Base-by-base conservation (phyloP, 2,797 vertebrate species). In the Halcyon leucocephala region DNA sequence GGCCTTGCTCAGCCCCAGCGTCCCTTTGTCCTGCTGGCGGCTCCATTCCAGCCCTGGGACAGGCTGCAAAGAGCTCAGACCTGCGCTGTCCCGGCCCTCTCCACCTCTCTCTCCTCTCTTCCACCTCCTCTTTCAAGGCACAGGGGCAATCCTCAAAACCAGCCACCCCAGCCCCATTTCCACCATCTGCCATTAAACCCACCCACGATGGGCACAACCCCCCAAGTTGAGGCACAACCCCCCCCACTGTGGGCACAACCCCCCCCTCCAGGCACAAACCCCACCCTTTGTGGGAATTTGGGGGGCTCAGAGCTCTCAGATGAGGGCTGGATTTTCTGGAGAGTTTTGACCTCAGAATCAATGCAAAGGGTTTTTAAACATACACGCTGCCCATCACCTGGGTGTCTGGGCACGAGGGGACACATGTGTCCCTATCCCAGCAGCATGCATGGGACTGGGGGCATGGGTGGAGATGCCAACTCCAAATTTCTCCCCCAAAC, bases 381-480 rank as follows among this genome's bases (percentile, higher is more conserved):
- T 8, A 18, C 5, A 2, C 10, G 5, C 20, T 15, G 14, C 11
- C 58, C 37, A n/a, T 67, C 58, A 71, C 33, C 14, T 5, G 8
- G 24, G 19, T 3, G 1, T 77, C 14, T 25, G 58, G 66, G n/a
- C 7, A 6, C 4, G 4, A 54, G 37, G 31, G n/a, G 17, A n/a
- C 19, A 66, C 58, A 55, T 12, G 9, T 2, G 0, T 37, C 10
- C 62, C 48, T 71, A 49, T 39, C 14, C 24, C 39, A 55, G 74
- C 39, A 67, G 29, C 0, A 1, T 5, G 12, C 21, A 5, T 2
- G 18, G 25, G 12, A 57, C 62, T 17, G 19, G 22, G 29, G 18
- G 25, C 26, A 41, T 1, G 3, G 25, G 10, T 1, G 0, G 69
- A 89, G 24, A 25, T 1, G 1, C 18, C 1, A 0, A 14, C 31